Evolutionary conservation across 2,113 vertebrate species (phyloP), one percentile per base, ranked within the genome.

Genomic region (Eptesicus fuscus): DNA sequence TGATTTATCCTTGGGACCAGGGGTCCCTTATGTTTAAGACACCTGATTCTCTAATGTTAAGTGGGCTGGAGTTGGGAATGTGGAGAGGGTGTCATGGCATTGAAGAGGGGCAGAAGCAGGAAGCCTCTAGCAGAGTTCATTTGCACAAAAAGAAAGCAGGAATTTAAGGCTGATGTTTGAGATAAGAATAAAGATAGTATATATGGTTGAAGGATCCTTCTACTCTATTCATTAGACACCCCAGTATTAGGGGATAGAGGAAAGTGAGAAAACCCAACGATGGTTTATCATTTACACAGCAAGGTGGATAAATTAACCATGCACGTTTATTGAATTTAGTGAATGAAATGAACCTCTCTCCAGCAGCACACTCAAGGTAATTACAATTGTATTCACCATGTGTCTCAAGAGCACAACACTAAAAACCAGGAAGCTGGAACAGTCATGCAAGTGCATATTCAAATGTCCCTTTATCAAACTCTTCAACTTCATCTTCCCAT

Each of bases 381-480:
- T 96, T 96, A 97, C 85, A 98, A 92, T 88, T 42, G 78, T 94
- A 83, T 82, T 77, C 93, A 87, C 78, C 88, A 88, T 56, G 61
- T 95, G 95, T 97, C 95, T 91, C 94, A 96, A 93, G 88, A 93
- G 87, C 90, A 96, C 94, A 97, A 95, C 94, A 84, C 91, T 97
- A 70, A 93, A 87, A 88, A 80, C 90, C 95, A 0, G 4, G 96
- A 97, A 96, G 96, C 96, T 95, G 47, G 88, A 14, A 42, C 97
- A 97, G 95, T 99, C 99, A 99, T 88, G 99, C 99, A 30, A 99
- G 99, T 87, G 99, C 99, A 28, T 99, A 99, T 98, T 99, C 99
- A 97, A 99, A 99, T 44, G 99, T 99, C 93, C 99, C 99, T 97
- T 99, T 99, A 97, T 99, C 99, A 92, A 99, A 97, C 47, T 99